Evolutionary conservation across 2,797 vertebrate genomes (phyloP), one percentile per base, ranked within the genome.

Genomic region (Hapalemur alaotrensis): DNA sequence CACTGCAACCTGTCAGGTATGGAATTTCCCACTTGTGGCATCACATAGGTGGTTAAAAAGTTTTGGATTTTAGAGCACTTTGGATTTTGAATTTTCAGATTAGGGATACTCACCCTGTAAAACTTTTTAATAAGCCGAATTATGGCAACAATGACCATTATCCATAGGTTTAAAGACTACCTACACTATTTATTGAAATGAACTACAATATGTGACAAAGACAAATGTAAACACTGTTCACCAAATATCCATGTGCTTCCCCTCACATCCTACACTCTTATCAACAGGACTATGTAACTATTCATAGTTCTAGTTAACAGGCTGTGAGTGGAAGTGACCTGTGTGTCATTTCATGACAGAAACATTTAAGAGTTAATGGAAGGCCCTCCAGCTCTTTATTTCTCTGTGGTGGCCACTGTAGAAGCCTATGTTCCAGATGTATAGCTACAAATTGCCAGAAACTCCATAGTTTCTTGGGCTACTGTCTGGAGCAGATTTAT

Each of bases 151-250:
- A 41, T 86, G 41, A 43, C 59, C 73, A 82, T 65, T 83, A 95
- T 75, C 41, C 43, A 94, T 3, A 92, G 3, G 5, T 82, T 96
- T 96, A 91, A 94, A 95, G 59, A 82, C 23, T n/a, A 63, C 15
- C 38, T 81, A 88, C 12, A 38, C 4, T 87, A 90, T 38, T 82
- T 93, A 48, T 93, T 69, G 79, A 85, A 63, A 78, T 75, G 61
- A 94, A 84, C 43, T 88, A 96, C 8, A 93, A 84, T 89, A 76
- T 41, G 25, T 84, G 59, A 93, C 67, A 95, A 23, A 80, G 12
- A 93, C 57, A 93, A 70, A n/a, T 18, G 32, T 65, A 65, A 9
- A 93, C 73, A 86, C 13, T 76, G 25, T 38, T 90, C 32, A 72
- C 67, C 81, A 81, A 96, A 72, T 75, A 94, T 63, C 12, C 78